Conservation (phyloP, 2,888 invertebrate genomes). For the Pseudoips prasinana region DNA sequence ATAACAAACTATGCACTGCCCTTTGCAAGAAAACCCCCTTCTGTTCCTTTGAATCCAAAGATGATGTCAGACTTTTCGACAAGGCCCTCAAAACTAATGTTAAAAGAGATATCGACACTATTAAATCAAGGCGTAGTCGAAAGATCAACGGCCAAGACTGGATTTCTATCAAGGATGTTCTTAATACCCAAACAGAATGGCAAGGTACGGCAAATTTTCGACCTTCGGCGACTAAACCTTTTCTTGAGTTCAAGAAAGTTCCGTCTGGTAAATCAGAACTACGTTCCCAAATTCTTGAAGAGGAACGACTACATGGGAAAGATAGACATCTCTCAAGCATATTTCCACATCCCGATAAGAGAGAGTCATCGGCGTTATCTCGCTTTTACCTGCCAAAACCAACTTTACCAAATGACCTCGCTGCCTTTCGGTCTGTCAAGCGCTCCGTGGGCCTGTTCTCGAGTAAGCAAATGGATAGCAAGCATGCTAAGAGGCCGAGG, state of each 20-base stretch:
- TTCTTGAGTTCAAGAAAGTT: no score
- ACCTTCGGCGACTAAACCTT: constrained; percentile 11
- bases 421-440: constrained; percentile 21
- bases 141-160: background rate
- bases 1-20: no score
- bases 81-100: background rate
- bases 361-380: constrained; percentile 14
- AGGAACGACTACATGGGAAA: constrained; percentile 10
- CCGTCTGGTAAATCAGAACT: constrained; percentile 13
- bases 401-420: constrained; percentile 16
- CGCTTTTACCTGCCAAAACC: constrained; percentile 3
- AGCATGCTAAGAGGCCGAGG: constrained; percentile 6
- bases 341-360: constrained; percentile 14
- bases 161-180: constrained; percentile 4
- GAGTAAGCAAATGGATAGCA: constrained; percentile 20
- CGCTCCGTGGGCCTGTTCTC: constrained; percentile 15
- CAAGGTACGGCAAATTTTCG: constrained; percentile 15
- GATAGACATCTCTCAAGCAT: constrained; percentile 13
- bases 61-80: constrained; percentile 1
- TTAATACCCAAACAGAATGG: constrained; percentile 3
- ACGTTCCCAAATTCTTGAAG: constrained; percentile 9
- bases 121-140: constrained; percentile 3
- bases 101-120: constrained; percentile 1
- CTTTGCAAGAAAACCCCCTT: constrained; percentile 1
- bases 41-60: constrained; percentile 1